Evolutionary conservation across 2,888 invertebrate species (phyloP).

Genomic region (Conchocele bisecta): DNA sequence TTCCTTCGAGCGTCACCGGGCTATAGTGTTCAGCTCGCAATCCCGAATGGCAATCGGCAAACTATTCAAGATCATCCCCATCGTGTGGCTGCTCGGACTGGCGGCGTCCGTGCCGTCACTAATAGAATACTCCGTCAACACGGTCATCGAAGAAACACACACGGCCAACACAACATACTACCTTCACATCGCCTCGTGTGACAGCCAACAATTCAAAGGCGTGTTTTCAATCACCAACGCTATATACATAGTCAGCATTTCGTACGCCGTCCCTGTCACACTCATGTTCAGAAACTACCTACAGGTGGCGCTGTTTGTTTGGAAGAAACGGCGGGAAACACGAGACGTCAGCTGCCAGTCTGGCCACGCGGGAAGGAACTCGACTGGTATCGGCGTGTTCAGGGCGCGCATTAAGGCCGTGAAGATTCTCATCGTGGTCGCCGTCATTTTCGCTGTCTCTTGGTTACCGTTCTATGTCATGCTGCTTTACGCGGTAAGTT

Average conservation of each 20-base stretch:
- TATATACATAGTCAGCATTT: conserved; percentile 50
- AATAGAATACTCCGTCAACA: conserved; percentile 23
- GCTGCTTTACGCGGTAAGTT: conserved; percentile 65
- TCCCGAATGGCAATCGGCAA: conserved; percentile 15
- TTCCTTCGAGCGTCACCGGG: conserved; percentile 55
- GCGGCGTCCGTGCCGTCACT: conserved; percentile 24
- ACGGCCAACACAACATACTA: too few relatives aligned
- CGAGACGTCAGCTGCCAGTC: too few relatives aligned
- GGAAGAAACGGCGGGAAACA: conserved; percentile 32
- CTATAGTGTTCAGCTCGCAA: conserved; percentile 19
- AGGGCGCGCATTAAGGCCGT: conserved; percentile 58
- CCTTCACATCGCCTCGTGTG: too few relatives aligned
- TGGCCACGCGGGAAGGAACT: background rate
- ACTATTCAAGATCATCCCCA: conserved; percentile 15
- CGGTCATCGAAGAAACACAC: too few relatives aligned
- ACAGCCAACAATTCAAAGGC: conserved; percentile 24
- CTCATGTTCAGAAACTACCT: conserved; percentile 53
- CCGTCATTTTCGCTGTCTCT: conserved; percentile 65
- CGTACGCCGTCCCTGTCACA: conserved; percentile 64
- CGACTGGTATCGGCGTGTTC: conserved; percentile 20
- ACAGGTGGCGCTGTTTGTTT: conserved; percentile 38
- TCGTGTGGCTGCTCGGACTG: conserved; percentile 18
- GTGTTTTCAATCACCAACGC: conserved; percentile 52
- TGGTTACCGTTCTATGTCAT: conserved; percentile 70
- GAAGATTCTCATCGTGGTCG: conserved; percentile 66